Evolutionary conservation across 1,140 invertebrate genomes (phyloP), one percentile per base, ranked within the genome.

Genomic region (Drosophila cardini): DNA sequence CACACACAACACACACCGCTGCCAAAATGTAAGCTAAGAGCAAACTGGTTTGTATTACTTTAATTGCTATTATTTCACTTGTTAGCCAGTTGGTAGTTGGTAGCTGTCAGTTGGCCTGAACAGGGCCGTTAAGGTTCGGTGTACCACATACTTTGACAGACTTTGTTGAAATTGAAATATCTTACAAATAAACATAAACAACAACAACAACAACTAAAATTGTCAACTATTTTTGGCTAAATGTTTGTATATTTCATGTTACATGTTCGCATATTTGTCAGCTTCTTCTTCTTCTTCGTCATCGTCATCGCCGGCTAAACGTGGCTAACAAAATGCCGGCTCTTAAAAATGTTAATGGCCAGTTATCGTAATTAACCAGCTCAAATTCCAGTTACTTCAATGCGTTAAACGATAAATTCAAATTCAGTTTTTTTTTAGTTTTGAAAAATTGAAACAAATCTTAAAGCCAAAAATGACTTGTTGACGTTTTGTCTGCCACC

Each of bases 21-120:
- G 81, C 72, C 61, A 71, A 86, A 80, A 87, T 72, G 48, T 81
- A 86, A 81, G 65, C 67, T 73, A 71, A 64, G 16, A 60, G 16
- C 71, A 58, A 87, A 87, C 83, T 80, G 84, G 83, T 87, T 89
- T 80, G 72, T 76, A 78, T 81, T 79, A 89, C 61, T 89, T 87
- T 83, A 87, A 87, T 89, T 89, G 83, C 48, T 64, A 83, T 89
- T 87, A 87, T 89, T 83, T 70, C 84, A 74, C 76, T 78, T 78
- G 75, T 65, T 69, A 65, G 75, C 50, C 70, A 78, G 34, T 50
- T 34, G 45, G 30, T 61, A 50, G 60, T 58, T 65, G 42, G 11
- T 13, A 60, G 38, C 16, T 63, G 46, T 18, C 10, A 81, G 61
- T 26, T 64, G 69, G 46, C 26, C 18, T 13, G 53, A 38, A 38